Conservation (phyloP, 2,797 vertebrate species). For the Rhincodon typus region DNA sequence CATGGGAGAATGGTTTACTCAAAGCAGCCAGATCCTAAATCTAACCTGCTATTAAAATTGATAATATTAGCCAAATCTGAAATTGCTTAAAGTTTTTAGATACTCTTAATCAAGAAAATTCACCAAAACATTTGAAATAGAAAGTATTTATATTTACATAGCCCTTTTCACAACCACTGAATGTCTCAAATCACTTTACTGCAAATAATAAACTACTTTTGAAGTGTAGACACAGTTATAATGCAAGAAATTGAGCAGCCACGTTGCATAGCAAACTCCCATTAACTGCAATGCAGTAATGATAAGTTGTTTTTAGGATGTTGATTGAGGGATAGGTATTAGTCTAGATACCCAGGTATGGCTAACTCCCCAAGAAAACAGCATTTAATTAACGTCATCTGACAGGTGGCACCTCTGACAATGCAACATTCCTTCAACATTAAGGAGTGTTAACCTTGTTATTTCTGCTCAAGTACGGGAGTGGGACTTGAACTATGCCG, state of each 20-base stretch:
- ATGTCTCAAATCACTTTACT: not conserved
- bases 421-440: not conserved
- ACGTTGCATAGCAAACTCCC: not conserved
- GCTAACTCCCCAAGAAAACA: too few relatives aligned
- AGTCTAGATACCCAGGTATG: not conserved
- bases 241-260: not conserved
- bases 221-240: not conserved
- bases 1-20: not conserved
- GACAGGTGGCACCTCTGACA: not conserved
- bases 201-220: too few relatives aligned
- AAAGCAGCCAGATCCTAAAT: not conserved
- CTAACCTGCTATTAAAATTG: not conserved
- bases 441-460: not conserved
- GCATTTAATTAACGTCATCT: too few relatives aligned
- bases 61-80: not conserved
- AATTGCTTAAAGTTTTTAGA: not conserved
- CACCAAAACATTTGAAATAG: not conserved
- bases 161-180: not conserved
- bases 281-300: not conserved
- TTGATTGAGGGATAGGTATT: not conserved
- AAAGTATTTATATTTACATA: not conserved
- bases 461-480: not conserved
- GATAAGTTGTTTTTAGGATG: not conserved
- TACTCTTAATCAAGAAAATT: conserved; percentile 1
- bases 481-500: not conserved